Conservation (phyloP, 2,113 vertebrate genomes). For the Oreocharis arfaki region DNA sequence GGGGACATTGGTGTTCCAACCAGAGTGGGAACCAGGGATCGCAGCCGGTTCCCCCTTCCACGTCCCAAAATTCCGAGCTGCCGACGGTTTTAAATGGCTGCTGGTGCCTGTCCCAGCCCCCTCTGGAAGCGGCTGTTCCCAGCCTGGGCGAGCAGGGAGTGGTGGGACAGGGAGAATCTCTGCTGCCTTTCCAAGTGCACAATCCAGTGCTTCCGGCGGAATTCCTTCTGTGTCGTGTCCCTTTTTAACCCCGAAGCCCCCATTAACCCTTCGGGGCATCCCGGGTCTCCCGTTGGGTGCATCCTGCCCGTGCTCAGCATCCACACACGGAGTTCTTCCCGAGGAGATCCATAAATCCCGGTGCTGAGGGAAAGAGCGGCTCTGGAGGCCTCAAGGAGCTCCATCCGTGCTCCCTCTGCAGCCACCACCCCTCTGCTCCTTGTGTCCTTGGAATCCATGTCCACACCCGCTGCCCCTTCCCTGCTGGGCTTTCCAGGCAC, state of each 20-base stretch:
- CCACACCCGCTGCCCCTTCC: not conserved
- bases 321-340: too few species aligned
- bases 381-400: not conserved
- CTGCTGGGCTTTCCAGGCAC: conserved; percentile 17
- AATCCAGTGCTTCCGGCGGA: not conserved
- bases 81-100: not conserved
- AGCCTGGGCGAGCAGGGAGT: fast-evolving
- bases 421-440: not conserved
- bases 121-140: not conserved
- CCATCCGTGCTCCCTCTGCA: not conserved
- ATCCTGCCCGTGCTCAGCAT: not conserved
- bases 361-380: not conserved
- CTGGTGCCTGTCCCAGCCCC: fast-evolving
- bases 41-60: not conserved
- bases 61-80: fast-evolving
- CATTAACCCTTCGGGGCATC: not conserved
- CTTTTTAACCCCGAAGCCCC: not conserved
- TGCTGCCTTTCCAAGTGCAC: not conserved
- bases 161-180: not conserved
- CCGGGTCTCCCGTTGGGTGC: not conserved
- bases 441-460: not conserved
- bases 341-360: not conserved
- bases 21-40: not conserved
- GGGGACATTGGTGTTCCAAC: fast-evolving
- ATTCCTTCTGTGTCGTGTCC: too few species aligned